Evolutionary conservation across 1,140 invertebrate species (phyloP).

Genomic region (Drosophila elegans): DNA sequence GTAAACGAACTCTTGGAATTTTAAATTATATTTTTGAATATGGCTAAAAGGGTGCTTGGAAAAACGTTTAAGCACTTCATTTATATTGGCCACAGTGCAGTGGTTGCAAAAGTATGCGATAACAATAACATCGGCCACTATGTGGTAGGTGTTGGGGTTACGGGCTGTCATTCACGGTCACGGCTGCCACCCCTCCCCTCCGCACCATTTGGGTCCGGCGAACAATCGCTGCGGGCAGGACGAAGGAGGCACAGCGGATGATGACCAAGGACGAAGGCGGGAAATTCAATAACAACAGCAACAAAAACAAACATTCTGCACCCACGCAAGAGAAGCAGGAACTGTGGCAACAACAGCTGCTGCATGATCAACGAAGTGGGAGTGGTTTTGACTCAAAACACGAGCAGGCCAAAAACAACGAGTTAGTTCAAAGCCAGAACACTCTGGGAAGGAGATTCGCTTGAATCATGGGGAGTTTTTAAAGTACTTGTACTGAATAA

Average conservation of each 20-base stretch:
- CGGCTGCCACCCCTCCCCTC: constrained; percentile 38
- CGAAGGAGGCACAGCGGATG: constrained; percentile 37
- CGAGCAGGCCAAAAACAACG: constrained; percentile 1
- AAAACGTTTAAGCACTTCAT: neutral
- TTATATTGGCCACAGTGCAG: constrained; percentile 19
- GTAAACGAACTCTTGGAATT: too few species aligned
- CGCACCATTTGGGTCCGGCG: constrained; percentile 3
- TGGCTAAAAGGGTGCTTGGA: neutral
- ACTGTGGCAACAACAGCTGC: constrained; percentile 40
- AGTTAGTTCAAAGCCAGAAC: constrained; percentile 4
- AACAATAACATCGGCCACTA: constrained; percentile 46
- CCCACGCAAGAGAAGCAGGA: constrained; percentile 34
- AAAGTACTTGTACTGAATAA: neutral
- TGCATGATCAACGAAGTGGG: constrained; percentile 14
- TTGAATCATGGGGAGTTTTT: constrained; percentile 1
- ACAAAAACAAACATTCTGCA: constrained; percentile 30
- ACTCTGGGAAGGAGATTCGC: constrained; percentile 6
- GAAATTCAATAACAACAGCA: constrained; percentile 67
- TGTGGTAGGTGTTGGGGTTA: constrained; percentile 54
- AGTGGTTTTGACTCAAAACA: constrained; percentile 22
- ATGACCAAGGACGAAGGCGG: constrained; percentile 31
- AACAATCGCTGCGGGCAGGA: constrained; percentile 41
- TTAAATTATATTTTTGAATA: neutral
- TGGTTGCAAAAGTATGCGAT: constrained; percentile 16
- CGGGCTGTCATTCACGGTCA: constrained; percentile 69